Conservation (phyloP, 2,888 invertebrate genomes). For the Epinotia demarniana region DNA sequence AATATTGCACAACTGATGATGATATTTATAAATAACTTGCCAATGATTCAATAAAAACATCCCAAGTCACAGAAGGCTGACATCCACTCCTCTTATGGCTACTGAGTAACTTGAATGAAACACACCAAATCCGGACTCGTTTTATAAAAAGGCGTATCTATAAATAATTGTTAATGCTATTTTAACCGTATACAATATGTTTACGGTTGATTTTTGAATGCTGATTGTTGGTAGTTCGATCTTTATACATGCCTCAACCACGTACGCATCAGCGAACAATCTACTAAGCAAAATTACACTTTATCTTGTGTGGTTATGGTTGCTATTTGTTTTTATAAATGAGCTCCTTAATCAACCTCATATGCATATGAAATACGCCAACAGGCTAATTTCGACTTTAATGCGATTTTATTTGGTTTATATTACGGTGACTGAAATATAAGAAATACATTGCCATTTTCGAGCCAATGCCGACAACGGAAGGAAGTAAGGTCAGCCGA, state of each 20-base stretch:
- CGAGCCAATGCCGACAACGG: conserved; percentile 59
- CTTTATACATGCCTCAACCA: background rate
- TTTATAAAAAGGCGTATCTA: background rate
- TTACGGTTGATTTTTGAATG: conserved; percentile 3
- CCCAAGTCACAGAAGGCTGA: conserved; percentile 26
- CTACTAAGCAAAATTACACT: background rate
- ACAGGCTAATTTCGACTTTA: conserved; percentile 32
- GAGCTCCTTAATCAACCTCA: background rate
- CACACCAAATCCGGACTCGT: conserved; percentile 27
- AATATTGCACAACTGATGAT: conserved; percentile 7
- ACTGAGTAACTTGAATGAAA: conserved; percentile 40
- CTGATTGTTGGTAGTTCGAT: background rate
- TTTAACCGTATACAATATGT: background rate
- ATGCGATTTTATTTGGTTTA: conserved; percentile 6
- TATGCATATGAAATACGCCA: background rate
- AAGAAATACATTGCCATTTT: conserved; percentile 52
- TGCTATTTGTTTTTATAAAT: background rate
- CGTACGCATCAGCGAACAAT: background rate
- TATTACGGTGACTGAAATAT: background rate
- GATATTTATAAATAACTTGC: conserved; percentile 7
- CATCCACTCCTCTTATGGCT: conserved; percentile 38
- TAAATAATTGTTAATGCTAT: background rate
- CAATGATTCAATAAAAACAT: conserved; percentile 29
- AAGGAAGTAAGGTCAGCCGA: conserved; percentile 63
- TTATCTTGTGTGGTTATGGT: background rate